A percentile compares a stretch with the other conserved stretches of the same genome.
phyloP scores from a whole-genome alignment of 2,113 vertebrate species.

The Amblyornis subalaris region DNA sequence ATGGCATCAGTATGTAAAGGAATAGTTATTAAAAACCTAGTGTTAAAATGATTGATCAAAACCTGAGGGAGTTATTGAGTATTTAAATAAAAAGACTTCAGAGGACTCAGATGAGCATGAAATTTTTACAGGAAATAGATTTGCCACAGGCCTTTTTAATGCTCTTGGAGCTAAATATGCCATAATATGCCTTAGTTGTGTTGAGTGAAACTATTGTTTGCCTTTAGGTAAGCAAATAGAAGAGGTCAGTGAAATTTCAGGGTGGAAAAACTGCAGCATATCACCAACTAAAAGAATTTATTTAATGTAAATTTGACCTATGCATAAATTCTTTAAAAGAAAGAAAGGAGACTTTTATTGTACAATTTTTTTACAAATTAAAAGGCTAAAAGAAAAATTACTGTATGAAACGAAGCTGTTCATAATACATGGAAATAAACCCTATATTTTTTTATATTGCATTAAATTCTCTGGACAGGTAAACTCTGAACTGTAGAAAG shows the following conservation, averaged over 20 bases:
- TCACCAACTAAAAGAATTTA: not conserved
- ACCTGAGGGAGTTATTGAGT: not conserved
- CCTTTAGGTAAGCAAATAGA: not conserved
- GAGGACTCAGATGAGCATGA: not conserved
- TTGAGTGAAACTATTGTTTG: not conserved
- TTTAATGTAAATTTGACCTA: not conserved
- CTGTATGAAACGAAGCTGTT: not conserved
- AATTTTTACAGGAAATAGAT: not conserved
- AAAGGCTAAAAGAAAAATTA: not conserved
- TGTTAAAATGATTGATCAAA: not conserved
- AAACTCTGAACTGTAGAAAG: not conserved
- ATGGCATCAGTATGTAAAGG: not conserved
- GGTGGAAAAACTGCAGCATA: not conserved
- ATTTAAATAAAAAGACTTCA: slow-evolving; percentile 4
- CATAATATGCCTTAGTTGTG: not conserved
- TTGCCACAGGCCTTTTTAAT: not conserved
- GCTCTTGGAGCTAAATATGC: not conserved
- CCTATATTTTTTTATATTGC: rapidly evolving
- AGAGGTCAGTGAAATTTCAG: not conserved
- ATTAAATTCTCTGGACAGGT: not conserved
- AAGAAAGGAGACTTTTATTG: not conserved
- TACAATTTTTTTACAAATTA: not conserved
- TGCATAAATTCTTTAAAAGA: not conserved
- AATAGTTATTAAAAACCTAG: not conserved
- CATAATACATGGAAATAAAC: not conserved